Evolutionary conservation across 2,113 vertebrate genomes (phyloP).

Genomic region (Origma solitaria): DNA sequence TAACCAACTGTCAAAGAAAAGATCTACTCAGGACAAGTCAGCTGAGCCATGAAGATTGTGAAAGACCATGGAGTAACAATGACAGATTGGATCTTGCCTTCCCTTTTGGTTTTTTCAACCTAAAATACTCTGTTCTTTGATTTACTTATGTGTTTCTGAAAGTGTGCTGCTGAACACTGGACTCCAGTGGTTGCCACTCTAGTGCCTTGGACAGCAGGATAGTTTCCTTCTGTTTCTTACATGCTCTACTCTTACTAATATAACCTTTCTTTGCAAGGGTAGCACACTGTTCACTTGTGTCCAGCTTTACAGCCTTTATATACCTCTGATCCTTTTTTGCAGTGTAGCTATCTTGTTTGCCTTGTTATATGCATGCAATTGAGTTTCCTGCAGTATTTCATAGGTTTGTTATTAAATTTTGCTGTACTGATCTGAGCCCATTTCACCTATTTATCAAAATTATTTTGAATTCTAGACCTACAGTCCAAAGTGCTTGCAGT

Average conservation of each 20-base stretch:
- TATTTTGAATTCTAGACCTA: neutral
- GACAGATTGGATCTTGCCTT: neutral
- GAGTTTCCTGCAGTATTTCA: neutral
- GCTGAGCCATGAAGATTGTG: neutral
- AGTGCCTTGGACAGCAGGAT: neutral
- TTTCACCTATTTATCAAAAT: neutral
- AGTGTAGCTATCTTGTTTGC: neutral
- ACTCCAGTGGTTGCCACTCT: neutral
- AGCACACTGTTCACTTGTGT: neutral
- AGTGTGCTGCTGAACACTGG: neutral
- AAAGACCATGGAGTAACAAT: neutral
- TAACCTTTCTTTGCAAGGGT: neutral
- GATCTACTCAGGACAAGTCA: neutral
- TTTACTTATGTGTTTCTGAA: neutral
- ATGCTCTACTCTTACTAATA: neutral
- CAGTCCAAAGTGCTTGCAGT: neutral
- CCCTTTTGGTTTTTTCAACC: neutral
- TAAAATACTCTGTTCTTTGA: neutral
- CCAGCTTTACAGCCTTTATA: neutral
- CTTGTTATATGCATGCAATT: neutral
- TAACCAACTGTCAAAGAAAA: neutral
- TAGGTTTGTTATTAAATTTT: neutral
- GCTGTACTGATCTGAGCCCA: neutral
- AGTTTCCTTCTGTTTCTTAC: neutral
- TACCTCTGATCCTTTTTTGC: neutral